Evolutionary conservation across 2,888 invertebrate genomes (phyloP).

Genomic region (Micoletzkya japonica): DNA sequence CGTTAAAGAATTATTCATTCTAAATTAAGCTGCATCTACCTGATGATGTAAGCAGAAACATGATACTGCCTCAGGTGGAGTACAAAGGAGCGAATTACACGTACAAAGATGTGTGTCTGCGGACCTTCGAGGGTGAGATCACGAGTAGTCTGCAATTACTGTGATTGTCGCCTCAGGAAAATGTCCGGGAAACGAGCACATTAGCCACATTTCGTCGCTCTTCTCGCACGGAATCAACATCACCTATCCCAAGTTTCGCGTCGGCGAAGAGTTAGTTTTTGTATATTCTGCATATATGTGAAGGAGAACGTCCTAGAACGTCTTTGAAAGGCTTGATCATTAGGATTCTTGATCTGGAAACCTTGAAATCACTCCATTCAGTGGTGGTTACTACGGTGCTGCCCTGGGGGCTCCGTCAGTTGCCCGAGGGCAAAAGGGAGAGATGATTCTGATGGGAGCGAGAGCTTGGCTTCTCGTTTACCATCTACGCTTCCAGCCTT

Average conservation of each 20-base stretch:
- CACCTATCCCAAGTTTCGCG: conserved; percentile 50
- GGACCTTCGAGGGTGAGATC: conserved; percentile 32
- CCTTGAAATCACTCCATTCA: conserved; percentile 30
- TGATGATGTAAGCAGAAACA: not conserved
- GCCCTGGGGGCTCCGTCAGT: conserved; percentile 50
- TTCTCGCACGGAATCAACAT: conserved; percentile 50
- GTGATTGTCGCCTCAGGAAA: not conserved
- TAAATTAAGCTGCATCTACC: not conserved
- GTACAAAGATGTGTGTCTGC: conserved; percentile 50
- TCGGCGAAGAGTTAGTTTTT: conserved; percentile 38
- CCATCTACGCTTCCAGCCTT: conserved; percentile 35
- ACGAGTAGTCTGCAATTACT: not conserved
- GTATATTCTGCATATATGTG: not conserved
- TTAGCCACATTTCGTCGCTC: conserved; percentile 42
- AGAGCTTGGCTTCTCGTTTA: conserved; percentile 57
- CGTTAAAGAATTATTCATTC: not conserved
- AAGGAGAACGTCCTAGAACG: not conserved
- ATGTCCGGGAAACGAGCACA: conserved; percentile 48
- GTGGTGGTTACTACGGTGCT: conserved; percentile 49
- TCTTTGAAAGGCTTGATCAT: not conserved
- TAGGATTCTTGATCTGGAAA: not conserved
- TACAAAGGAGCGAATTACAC: conserved; percentile 37
- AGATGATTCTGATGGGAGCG: conserved; percentile 45
- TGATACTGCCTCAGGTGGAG: conserved; percentile 29
- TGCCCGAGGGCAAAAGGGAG: conserved; percentile 36